These are phyloP conservation scores for Gymnorhina tibicen DNA, from an alignment of 2,113 vertebrate species.

Conservation along the genomic window DNA sequence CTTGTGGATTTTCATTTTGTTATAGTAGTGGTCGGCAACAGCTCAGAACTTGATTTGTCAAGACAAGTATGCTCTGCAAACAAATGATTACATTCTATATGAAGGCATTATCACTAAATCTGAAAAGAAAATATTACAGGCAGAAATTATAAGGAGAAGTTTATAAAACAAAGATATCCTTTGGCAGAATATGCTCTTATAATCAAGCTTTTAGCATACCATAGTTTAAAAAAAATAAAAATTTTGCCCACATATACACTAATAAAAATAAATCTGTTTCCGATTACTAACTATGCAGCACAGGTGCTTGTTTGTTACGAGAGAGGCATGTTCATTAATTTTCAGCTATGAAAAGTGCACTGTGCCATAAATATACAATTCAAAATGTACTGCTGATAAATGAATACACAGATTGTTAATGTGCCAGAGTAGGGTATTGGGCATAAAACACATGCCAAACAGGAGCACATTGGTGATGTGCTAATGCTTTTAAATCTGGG, in stretches of 20 bases:
- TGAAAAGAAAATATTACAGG: slow-evolving; percentile 56
- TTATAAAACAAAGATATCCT: slow-evolving; percentile 61
- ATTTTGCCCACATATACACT: slow-evolving; percentile 91
- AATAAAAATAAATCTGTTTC: slow-evolving; percentile 99
- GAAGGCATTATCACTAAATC: slow-evolving; percentile 64
- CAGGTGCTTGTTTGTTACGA: slow-evolving; percentile 99
- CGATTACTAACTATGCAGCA: slow-evolving; percentile 99
- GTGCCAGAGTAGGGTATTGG: slow-evolving; percentile 92
- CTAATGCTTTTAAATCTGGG: slow-evolving; percentile 79
- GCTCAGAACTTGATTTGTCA: slow-evolving; percentile 59
- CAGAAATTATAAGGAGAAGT: slow-evolving; percentile 60
- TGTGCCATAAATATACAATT: slow-evolving; percentile 97
- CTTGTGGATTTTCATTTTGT: slow-evolving; percentile 40
- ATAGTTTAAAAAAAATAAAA: slow-evolving; percentile 73
- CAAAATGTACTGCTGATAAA: slow-evolving; percentile 97
- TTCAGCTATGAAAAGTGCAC: slow-evolving; percentile 99
- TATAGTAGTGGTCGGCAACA: slow-evolving; percentile 3
- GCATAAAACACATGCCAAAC: slow-evolving; percentile 87
- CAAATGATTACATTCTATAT: slow-evolving; percentile 62
- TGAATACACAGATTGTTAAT: slow-evolving; percentile 98
- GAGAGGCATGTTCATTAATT: slow-evolving; percentile 99
- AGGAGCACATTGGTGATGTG: slow-evolving; percentile 82
- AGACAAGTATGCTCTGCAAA: slow-evolving; percentile 65
- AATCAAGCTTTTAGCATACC: slow-evolving; percentile 56
- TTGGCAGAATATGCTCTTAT: slow-evolving; percentile 48